Base-by-base conservation (phyloP, 92 coral and sea anemone genomes). In the Muricea muricata region DNA sequence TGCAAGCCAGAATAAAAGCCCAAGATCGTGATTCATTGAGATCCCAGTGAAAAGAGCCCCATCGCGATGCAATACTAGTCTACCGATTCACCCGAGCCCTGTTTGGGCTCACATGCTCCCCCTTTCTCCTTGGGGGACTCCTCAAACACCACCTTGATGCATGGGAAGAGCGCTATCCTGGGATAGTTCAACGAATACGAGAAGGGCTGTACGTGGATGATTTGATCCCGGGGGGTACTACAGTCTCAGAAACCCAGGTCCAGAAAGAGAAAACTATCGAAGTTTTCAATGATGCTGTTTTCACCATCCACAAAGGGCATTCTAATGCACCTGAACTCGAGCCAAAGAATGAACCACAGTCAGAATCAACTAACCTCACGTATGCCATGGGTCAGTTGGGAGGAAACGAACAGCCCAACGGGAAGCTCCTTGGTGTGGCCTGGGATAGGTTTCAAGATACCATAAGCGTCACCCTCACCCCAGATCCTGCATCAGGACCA, bases 41-140 rank as follows among this genome's bases (percentile, higher is more conserved):
- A 18, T 87, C 87, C 65, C 89, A 87, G 30, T 91, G 93, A 89
- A 41, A 87, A n/a, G n/a, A n/a, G n/a, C n/a, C n/a, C n/a, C n/a
- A n/a, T n/a, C n/a, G n/a, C 12, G 84, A 79, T 11, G 84, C 42
- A 57, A 91, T 48, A 48, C 56, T 7, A 48, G 13, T 48, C 21
- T 12, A 48, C 56, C 56, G 56, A 20, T 48, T 48, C 15, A 48
- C 56, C 15, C 56, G 13, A 2, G 56, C 56, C 56, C 56, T 48
- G 21, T 48, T 48, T 18, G 56, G 56, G 56, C 56, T 48, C 5
- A 48, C 56, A 7, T 48, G 56, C 21, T 48, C 56, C 56, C 56
- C 56, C 7, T 48, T 48, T 9, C 42, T 37, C 9, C 42, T 37
- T 9, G 42, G 42, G 42, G 42, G 42, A 37, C 5, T 37, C 42